Evolutionary conservation across 2,888 invertebrate species (phyloP).

Genomic region (Polydrusus cervinus): DNA sequence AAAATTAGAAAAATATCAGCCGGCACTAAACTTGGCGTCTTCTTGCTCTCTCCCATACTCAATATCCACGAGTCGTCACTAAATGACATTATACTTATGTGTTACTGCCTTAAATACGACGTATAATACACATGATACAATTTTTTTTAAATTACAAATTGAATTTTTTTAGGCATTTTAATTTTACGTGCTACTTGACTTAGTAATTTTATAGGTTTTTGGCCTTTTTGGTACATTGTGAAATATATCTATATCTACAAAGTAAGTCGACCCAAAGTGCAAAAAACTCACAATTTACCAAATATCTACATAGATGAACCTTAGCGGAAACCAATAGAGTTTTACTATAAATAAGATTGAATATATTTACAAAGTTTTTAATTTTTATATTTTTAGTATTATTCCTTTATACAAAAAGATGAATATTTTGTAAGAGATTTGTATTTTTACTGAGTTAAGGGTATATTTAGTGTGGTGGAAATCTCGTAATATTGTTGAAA

Average conservation of each 20-base stretch:
- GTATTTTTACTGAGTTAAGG: constrained; percentile 8
- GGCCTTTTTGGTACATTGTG: constrained; percentile 35
- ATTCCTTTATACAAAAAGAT: constrained; percentile 44
- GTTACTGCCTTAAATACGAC: no score
- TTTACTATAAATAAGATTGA: constrained; percentile 33
- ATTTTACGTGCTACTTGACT: no score
- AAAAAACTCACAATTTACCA: constrained; percentile 35
- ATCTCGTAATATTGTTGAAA: neutral
- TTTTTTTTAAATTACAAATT: no score
- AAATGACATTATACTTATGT: no score
- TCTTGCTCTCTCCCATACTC: no score
- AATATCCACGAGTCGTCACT: no score
- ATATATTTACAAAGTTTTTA: constrained; percentile 45
- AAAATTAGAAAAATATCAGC: no score
- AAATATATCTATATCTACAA: constrained; percentile 17
- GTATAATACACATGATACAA: no score
- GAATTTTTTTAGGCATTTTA: no score
- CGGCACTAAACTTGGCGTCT: no score
- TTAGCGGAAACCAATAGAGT: constrained; percentile 30
- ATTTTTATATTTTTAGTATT: constrained; percentile 50
- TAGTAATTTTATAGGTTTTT: constrained; percentile 9
- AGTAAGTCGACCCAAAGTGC: constrained; percentile 34
- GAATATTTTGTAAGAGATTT: constrained; percentile 28
- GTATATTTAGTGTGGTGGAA: neutral
- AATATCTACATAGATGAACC: constrained; percentile 20